Evolutionary conservation across 2,113 vertebrate genomes (phyloP).

Genomic region (Aleadryas rufinucha): DNA sequence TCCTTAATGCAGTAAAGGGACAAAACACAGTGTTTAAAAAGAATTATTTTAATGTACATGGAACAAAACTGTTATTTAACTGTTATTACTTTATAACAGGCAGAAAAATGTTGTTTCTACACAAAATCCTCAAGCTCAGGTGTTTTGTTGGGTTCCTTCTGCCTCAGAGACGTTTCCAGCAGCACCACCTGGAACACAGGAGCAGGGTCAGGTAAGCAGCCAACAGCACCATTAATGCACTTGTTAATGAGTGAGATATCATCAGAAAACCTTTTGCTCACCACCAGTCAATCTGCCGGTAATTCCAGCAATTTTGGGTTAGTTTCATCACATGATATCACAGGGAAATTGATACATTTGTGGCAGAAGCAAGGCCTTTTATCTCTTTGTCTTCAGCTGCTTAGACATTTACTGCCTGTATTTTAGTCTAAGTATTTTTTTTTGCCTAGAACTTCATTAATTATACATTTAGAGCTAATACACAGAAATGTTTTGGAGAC

Average conservation of each 20-base stretch:
- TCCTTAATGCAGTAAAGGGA: not conserved
- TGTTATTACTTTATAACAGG: not conserved
- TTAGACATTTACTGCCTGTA: accelerated
- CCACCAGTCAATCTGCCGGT: slow-evolving; percentile 86
- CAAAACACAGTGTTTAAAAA: not conserved
- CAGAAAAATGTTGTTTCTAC: not conserved
- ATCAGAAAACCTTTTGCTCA: slow-evolving; percentile 84
- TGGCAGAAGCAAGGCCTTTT: not conserved
- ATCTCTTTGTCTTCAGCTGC: not conserved
- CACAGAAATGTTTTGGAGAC: not conserved
- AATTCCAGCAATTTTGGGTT: slow-evolving; percentile 83
- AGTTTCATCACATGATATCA: slow-evolving; percentile 74
- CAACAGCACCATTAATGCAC: no score
- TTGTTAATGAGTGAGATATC: not conserved
- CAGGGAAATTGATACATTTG: accelerated
- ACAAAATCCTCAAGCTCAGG: not conserved
- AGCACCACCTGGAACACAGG: not conserved
- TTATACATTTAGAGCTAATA: not conserved
- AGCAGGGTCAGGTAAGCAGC: not conserved
- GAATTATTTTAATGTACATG: not conserved
- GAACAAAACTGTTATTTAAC: not conserved
- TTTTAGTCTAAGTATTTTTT: not conserved
- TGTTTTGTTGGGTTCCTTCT: not conserved
- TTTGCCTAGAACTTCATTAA: not conserved
- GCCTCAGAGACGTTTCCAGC: not conserved